phyloP scores from a whole-genome alignment of 2,888 invertebrate species.

The Spisula subtruncata region DNA sequence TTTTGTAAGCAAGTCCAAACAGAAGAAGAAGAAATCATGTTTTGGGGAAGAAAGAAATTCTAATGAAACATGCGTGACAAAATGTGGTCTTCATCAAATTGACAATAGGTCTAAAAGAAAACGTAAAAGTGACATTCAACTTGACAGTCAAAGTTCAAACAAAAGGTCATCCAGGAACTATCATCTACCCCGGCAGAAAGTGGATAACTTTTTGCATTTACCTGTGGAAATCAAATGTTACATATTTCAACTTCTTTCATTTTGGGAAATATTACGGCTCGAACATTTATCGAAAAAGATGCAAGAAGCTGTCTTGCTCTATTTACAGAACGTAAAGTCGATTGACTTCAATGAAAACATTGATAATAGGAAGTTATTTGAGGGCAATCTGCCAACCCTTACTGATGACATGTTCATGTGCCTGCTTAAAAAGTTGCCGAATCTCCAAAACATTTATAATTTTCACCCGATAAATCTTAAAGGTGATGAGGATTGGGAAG shows the following conservation, averaged over 20 bases:
- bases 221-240: slow-evolving; percentile 47
- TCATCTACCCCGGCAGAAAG: too few relatives aligned
- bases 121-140: too few relatives aligned
- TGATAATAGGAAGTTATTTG: slow-evolving; percentile 19
- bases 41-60: neutral
- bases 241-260: slow-evolving; percentile 42
- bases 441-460: slow-evolving; percentile 39
- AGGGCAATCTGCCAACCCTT: slow-evolving; percentile 29
- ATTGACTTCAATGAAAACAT: slow-evolving; percentile 54
- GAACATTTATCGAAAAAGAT: slow-evolving; percentile 43
- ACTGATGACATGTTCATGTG: slow-evolving; percentile 32
- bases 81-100: too few relatives aligned
- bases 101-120: too few relatives aligned
- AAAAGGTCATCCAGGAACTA: too few relatives aligned
- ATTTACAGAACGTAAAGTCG: slow-evolving; percentile 14
- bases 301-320: slow-evolving; percentile 36
- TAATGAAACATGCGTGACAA: neutral
- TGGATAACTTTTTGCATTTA: neutral
- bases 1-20: neutral
- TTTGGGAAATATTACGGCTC: slow-evolving; percentile 37
- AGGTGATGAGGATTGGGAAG: neutral
- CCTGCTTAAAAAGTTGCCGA: slow-evolving; percentile 45
- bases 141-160: too few relatives aligned
- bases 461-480: slow-evolving; percentile 38
- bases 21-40: neutral